Evolutionary conservation across 2,113 vertebrate genomes (phyloP), one percentile per base, ranked within the genome.

Genomic region (Macquaria ambigua): DNA sequence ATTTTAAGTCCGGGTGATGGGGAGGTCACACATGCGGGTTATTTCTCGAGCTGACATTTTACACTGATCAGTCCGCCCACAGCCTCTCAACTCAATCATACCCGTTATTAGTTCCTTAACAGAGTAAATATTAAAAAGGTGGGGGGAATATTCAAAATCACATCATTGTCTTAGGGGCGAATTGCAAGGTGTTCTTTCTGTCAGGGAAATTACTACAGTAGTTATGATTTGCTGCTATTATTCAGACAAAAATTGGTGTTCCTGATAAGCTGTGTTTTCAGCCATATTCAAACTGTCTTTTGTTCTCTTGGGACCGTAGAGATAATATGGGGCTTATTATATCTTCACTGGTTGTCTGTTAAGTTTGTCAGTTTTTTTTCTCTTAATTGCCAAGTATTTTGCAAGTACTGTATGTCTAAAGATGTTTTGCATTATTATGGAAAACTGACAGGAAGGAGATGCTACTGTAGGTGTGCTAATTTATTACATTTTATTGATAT

Each of bases 1-100:
- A 84, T 88, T 90, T 89, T 48, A 68, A 88, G 75, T 83, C 80
- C 3, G 8, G 58, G 63, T 52, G 81, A 77, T 0, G 3, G 14
- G 5, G 70, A 82, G 81, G 78, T 85, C 82, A 43, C 15, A 48
- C 41, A 58, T 11, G 3, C 5, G 10, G 74, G 43, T 74, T 74
- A 56, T 70, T 52, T 53, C 31, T 81, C 0, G 0, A 55, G 76
- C 70, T 90, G 84, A 90, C 62, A 77, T 83, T 82, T 83, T 66
- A 23, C 61, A 52, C 53, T 31, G 14, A 58, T 81, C 66, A 53
- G 43, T 81, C 84, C 31, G 14, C 79, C 41, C 46, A 37, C 74
- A 72, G 56, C 50, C 66, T 61, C 76, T 75, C 37, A 6, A 14
- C 41, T 74, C 82, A 71, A 16, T 73, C 75, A 23, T 14, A 11